A percentile compares a stretch with the other conserved stretches of the same genome.
Conservation (phyloP, 2,113 vertebrate species). For the Anseranas semipalmata region DNA sequence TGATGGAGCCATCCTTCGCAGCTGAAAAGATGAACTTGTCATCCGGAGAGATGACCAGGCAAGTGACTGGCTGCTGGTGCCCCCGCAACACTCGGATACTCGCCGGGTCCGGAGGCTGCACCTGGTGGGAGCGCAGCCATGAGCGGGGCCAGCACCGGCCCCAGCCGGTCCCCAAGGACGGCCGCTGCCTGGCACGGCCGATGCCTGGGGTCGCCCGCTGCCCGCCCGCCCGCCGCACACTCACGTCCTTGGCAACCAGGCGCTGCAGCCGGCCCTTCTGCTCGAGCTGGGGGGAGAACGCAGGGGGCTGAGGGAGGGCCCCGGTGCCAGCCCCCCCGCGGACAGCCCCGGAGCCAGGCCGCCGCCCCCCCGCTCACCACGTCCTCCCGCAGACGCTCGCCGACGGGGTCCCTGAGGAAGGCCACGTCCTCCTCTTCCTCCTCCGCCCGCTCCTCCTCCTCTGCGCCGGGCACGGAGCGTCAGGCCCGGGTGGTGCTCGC, state of each 20-base stretch:
- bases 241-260: constrained; percentile 88
- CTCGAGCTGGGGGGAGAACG: constrained; percentile 82
- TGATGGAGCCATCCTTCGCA: constrained; percentile 93
- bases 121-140: constrained; percentile 62
- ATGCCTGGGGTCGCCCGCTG: background rate
- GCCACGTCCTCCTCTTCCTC: constrained; percentile 83
- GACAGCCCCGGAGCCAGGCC: background rate
- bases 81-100: constrained; percentile 88
- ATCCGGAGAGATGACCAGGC: constrained; percentile 89
- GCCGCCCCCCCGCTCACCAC: constrained; percentile 78
- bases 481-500: background rate
- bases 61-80: constrained; percentile 92
- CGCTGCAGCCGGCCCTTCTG: constrained; percentile 92
- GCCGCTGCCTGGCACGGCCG: too few relatives aligned
- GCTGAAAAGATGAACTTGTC: constrained; percentile 90
- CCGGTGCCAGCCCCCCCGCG: constrained; percentile 8
- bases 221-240: background rate
- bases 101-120: constrained; percentile 80
- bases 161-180: too few relatives aligned
- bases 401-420: constrained; percentile 83
- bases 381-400: constrained; percentile 89
- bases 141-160: background rate
- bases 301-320: background rate
- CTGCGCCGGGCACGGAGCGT: constrained; percentile 59
- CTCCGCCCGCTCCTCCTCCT: constrained; percentile 87